Conservation (phyloP, 53 echinoderm and acorn worm species). For the Antedon mediterranea region DNA sequence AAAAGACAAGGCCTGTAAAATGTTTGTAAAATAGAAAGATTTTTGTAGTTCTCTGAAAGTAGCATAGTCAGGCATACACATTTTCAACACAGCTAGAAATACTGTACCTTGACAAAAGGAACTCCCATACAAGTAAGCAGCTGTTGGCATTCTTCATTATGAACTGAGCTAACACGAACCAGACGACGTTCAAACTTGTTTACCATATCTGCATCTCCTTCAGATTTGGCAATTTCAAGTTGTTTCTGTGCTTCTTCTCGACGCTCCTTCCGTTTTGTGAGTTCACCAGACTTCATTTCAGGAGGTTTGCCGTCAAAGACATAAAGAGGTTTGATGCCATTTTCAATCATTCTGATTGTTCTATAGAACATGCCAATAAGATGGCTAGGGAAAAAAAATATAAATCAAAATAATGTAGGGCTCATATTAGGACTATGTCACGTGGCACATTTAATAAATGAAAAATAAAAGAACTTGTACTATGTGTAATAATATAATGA, state of each 20-base stretch:
- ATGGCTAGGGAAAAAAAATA: constrained; percentile 47
- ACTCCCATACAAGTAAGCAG: constrained; percentile 83
- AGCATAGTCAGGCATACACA: no score
- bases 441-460: no score
- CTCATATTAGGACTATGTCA: no score
- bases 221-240: constrained; percentile 82
- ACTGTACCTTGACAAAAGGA: constrained; percentile 61
- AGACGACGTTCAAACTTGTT: constrained; percentile 88
- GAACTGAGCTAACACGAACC: constrained; percentile 67
- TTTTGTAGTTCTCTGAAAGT: no score
- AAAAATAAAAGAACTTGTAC: neutral
- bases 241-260: constrained; percentile 90
- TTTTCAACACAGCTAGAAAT: neutral
- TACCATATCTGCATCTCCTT: constrained; percentile 63
- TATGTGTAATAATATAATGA: neutral
- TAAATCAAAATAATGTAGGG: no score
- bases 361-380: constrained; percentile 96
- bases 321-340: constrained; percentile 94
- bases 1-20: no score
- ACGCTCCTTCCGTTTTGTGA: constrained; percentile 68
- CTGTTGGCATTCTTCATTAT: constrained; percentile 84
- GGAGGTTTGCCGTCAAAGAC: constrained; percentile 99
- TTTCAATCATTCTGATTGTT: constrained; percentile 90
- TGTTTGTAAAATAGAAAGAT: no score
- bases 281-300: constrained; percentile 94